Base-by-base conservation (phyloP, 2,113 vertebrate species). In the Archocentrus centrarchus region DNA sequence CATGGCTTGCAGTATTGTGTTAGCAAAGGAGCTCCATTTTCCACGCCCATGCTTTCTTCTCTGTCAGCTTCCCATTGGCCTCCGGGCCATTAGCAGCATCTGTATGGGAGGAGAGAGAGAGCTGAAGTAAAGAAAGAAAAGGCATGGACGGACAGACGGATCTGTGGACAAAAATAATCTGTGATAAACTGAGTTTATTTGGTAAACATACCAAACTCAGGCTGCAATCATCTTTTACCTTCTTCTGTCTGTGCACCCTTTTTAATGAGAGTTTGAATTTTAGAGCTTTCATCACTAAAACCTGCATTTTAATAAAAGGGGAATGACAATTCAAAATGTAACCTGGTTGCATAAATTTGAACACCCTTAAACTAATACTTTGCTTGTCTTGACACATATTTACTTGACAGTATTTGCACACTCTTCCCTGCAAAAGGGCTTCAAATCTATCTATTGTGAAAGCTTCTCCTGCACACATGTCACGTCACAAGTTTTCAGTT, bases 11-110 rank as follows among this genome's bases (percentile, higher is more conserved):
- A 73, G 81, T 81, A 84, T 86, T 91, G 88, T 89, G 80, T 83
- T 85, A 37, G 82, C 35, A 63, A 88, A 89, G 83, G 77, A 80
- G 83, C 59, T 81, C 89, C 82, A 79, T 85, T 90, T 86, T 89
- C 89, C 70, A 66, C 61, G 50, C 22, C 75, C 80, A 79, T 84
- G 81, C 73, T 83, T 75, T 89, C 66, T 89, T 59, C 55, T n/a
- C 59, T 41, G 77, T 63, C 76, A 1, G 82, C 64, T 82, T 70
- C 70, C 80, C 85, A 30, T 53, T n/a, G 0, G 85, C 91, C 91
- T 83, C 35, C 2, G 14, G 92, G 87, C 39, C 66, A 75, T 84
- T 55, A 50, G 84, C 3, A 82, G 79, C 70, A 59, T 92, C 86
- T 84, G 66, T 60, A 86, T 4, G 68, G 58, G 83, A 88, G 73